Conservation (phyloP, 2,113 vertebrate genomes). For the Varanus salvator region DNA sequence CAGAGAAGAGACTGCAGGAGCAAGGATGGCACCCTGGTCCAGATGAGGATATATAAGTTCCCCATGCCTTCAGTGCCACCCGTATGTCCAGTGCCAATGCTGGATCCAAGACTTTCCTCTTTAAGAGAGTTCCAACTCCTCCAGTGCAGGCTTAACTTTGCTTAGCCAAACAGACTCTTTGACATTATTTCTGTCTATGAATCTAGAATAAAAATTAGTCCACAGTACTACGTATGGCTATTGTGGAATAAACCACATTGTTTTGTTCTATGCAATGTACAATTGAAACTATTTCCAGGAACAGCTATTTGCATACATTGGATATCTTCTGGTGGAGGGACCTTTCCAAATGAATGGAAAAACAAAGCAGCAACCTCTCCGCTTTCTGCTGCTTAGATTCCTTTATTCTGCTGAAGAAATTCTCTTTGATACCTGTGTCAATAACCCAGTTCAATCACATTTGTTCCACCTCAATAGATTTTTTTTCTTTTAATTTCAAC, state of each 20-base stretch:
- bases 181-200: neutral
- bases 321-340: neutral
- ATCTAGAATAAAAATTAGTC: neutral
- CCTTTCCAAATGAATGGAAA: neutral
- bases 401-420: slow-evolving; percentile 38
- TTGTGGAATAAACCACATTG: neutral
- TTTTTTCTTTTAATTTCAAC: slow-evolving; percentile 56
- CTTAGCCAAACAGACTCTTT: no score
- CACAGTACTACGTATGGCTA: neutral
- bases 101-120: no score
- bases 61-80: no score
- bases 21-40: no score
- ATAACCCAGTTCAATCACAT: slow-evolving; percentile 58
- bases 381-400: slow-evolving; percentile 31
- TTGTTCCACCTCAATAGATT: slow-evolving; percentile 54
- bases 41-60: no score
- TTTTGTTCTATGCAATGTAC: neutral
- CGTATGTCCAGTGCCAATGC: no score
- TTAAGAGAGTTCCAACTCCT: no score
- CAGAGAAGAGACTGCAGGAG: no score
- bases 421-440: slow-evolving; percentile 49
- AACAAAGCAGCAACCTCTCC: neutral
- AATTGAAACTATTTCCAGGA: neutral
- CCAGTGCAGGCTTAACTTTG: no score
- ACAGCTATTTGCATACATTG: neutral